Conservation (phyloP, 1,140 invertebrate species). For the Belonocnema kinseyi region DNA sequence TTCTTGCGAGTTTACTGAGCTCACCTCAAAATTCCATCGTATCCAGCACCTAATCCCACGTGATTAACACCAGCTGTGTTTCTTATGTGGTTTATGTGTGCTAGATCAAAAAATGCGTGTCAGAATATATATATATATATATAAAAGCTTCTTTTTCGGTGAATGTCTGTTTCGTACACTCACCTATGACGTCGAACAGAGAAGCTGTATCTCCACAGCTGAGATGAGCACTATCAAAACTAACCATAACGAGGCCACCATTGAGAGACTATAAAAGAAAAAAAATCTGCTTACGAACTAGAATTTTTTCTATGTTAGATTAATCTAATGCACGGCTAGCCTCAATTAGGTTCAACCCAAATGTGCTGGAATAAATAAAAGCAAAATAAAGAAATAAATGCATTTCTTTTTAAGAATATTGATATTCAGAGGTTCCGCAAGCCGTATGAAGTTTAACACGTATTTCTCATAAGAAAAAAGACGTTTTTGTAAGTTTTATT, state of each 20-base stretch:
- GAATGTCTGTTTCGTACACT: conserved; percentile 44
- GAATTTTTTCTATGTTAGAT: conserved; percentile 13
- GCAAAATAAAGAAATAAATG: no score
- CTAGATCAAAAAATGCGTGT: conserved; percentile 67
- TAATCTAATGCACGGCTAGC: neutral
- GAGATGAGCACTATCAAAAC: conserved; percentile 83
- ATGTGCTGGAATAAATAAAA: no score
- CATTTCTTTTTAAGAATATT: no score
- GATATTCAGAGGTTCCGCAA: no score
- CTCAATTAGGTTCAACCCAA: no score
- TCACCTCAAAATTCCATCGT: conserved; percentile 78
- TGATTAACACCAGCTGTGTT: conserved; percentile 82
- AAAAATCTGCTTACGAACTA: neutral
- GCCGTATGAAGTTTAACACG: no score
- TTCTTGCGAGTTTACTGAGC: no score
- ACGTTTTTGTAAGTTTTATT: no score
- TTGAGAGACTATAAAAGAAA: conserved; percentile 78
- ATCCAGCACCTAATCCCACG: conserved; percentile 80
- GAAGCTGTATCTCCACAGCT: conserved; percentile 77
- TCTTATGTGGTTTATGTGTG: conserved; percentile 91
- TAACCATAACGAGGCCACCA: conserved; percentile 93
- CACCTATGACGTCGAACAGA: conserved; percentile 79
- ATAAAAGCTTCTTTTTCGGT: conserved; percentile 21
- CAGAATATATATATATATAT: conserved; percentile 15
- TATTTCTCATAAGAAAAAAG: no score